phyloP scores from a whole-genome alignment of 2,113 vertebrate species.

The Balaeniceps rex region DNA sequence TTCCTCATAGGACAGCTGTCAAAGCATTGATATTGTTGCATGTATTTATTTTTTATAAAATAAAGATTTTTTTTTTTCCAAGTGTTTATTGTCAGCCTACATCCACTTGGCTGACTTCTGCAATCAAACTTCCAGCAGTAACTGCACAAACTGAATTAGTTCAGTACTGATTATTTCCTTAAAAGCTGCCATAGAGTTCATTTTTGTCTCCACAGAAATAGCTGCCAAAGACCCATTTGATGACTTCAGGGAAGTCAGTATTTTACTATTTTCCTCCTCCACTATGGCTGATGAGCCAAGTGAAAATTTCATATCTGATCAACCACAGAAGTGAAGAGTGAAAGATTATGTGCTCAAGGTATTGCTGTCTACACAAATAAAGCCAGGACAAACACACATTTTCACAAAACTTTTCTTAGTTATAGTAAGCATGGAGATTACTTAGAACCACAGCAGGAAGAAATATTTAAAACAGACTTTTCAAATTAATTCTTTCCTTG shows the following conservation, averaged over 20 bases:
- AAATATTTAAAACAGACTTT: neutral
- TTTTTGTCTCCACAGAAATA: neutral
- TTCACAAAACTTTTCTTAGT: neutral
- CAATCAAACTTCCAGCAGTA: neutral
- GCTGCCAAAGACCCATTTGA: neutral
- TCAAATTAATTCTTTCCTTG: neutral
- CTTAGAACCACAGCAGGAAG: neutral
- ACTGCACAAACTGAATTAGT: neutral
- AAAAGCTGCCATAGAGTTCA: neutral
- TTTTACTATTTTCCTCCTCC: neutral
- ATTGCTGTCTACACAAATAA: neutral
- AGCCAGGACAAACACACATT: neutral
- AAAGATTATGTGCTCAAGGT: neutral
- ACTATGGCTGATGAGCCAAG: neutral
- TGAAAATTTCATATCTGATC: neutral
- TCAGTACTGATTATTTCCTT: neutral
- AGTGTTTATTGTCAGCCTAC: neutral
- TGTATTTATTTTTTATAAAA: neutral
- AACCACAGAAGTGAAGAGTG: neutral
- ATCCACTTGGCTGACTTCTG: neutral
- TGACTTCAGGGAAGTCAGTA: neutral
- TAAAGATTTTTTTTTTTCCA: neutral
- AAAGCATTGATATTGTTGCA: neutral
- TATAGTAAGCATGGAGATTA: neutral
- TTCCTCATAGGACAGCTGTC: neutral